Base-by-base conservation (phyloP, 2,888 invertebrate genomes). In the Elysia crispata region DNA sequence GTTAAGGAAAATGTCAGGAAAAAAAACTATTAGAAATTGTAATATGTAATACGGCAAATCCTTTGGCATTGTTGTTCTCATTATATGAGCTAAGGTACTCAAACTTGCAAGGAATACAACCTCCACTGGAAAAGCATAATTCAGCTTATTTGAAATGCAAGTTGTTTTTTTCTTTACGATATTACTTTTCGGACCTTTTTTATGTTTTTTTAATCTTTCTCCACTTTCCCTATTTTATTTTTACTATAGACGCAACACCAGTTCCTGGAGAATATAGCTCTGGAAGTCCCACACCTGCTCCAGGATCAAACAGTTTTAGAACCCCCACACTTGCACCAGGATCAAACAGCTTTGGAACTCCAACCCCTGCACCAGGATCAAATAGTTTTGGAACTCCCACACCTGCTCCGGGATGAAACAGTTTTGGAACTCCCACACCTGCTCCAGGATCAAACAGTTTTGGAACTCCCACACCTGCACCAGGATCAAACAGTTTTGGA, bases 191-290 rank as follows among this genome's bases (percentile, higher is more conserved):
- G n/a, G n/a, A n/a, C n/a, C n/a, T n/a, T n/a, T n/a, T n/a, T n/a
- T n/a, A n/a, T n/a, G n/a, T n/a, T n/a, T n/a, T n/a, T n/a, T n/a
- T n/a, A n/a, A n/a, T n/a, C n/a, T n/a, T n/a, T n/a, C n/a, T n/a
- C 57, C 72, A 75, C 23, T 85, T 85, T 18, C 75, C 76, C 41
- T 66, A 80, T 18, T 77, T 76, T 60, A 76, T 74, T n/a, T 54
- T 75, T 33, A 82, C 81, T 41, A 77, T 80, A 69, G 82, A 67
- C 74, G 49, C 76, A 41, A 20, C 73, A 1, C 41, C 57, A 50
- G 54, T 25, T 50, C 15, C 49, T 23, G 31, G 28, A n/a, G 23
- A 41, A 64, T 73, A 67, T 23, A 41, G 41, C 11, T 41, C 11
- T 41, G 41, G 41, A 6, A 41, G 5, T 11, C 41, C 64, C 13